phyloP scores from a whole-genome alignment of 92 coral and sea anemone species.

The Umimayanthus kanabou region DNA sequence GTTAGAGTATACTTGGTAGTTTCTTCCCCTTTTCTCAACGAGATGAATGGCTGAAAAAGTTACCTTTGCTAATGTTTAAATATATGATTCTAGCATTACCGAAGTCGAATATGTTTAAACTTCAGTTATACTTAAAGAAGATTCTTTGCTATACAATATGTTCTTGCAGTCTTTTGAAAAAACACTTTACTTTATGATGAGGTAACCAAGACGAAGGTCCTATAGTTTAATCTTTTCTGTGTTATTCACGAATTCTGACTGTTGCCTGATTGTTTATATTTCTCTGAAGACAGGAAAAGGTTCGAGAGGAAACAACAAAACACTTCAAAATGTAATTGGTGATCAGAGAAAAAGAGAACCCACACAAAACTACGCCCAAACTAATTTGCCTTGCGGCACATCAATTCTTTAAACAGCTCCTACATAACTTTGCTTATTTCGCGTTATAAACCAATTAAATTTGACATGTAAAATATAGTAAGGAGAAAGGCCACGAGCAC shows the following conservation, averaged over 20 bases:
- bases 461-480: conserved; percentile 13
- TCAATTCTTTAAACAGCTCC: background rate
- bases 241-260: background rate
- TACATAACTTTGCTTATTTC: conserved; percentile 14
- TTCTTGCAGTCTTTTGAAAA: no score
- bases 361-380: conserved; percentile 8
- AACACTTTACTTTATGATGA: background rate
- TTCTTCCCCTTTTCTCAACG: background rate
- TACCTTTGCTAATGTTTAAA: background rate
- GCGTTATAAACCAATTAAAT: conserved; percentile 32
- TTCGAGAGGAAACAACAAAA: background rate
- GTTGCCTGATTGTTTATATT: background rate
- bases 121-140: background rate
- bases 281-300: conserved; percentile 21
- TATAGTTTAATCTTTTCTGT: background rate
- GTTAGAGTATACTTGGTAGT: background rate
- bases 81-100: background rate
- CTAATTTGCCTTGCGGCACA: conserved; percentile 15
- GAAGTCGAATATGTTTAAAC: no score
- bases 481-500: background rate
- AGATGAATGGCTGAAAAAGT: background rate
- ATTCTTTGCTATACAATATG: background rate
- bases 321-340: conserved; percentile 19
- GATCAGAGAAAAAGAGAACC: background rate
- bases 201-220: background rate